Evolutionary conservation across 1,140 invertebrate genomes (phyloP).

Genomic region (Amyelois transitella): DNA sequence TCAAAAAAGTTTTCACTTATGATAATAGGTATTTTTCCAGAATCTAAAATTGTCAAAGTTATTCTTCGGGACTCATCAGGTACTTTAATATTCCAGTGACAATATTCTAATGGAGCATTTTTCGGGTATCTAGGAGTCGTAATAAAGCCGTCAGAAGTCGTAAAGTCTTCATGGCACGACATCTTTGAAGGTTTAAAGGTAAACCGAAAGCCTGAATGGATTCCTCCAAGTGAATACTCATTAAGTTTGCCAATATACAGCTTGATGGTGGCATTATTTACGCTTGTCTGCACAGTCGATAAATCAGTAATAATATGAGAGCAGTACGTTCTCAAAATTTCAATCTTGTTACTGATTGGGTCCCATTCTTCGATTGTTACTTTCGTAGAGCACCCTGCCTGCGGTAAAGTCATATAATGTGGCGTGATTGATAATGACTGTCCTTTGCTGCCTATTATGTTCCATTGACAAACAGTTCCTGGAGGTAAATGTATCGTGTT

Average conservation of each 20-base stretch:
- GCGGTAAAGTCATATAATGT: conserved; percentile 44
- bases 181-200: conserved; percentile 57
- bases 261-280: conserved; percentile 55
- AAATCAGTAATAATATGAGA: conserved; percentile 40
- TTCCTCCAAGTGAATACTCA: conserved; percentile 31
- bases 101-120: conserved; percentile 65
- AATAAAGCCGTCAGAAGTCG: conserved; percentile 76
- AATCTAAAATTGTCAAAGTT: conserved; percentile 46
- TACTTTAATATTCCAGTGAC: conserved; percentile 81
- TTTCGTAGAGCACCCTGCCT: conserved; percentile 45
- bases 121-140: conserved; percentile 82
- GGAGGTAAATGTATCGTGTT: conserved; percentile 59
- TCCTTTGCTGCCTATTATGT: conserved; percentile 68
- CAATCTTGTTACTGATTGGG: conserved; percentile 33
- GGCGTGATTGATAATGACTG: conserved; percentile 72
- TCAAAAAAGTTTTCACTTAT: conserved; percentile 43
- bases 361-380: conserved; percentile 45
- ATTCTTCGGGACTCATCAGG: conserved; percentile 74
- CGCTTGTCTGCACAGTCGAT: conserved; percentile 32
- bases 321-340: conserved; percentile 37
- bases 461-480: conserved; percentile 77
- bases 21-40: conserved; percentile 44
- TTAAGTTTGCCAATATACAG: conserved; percentile 72
- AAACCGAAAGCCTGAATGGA: conserved; percentile 52
- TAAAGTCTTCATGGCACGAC: conserved; percentile 78